These are phyloP conservation scores for Cossypha heuglini DNA, from an alignment of 2,797 vertebrate species.

Conservation along the genomic window DNA sequence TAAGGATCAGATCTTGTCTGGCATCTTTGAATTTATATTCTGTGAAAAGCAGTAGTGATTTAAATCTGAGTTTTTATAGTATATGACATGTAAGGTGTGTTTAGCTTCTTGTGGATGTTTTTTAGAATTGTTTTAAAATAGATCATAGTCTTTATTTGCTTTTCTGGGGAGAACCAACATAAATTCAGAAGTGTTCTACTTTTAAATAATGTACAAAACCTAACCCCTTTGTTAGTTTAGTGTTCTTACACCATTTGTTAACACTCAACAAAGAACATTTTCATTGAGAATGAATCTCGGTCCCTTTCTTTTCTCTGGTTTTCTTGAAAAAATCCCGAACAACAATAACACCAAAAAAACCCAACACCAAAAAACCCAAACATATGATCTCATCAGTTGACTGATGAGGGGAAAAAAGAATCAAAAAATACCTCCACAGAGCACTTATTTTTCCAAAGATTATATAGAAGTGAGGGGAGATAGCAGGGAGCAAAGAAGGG, in stretches of 20 bases:
- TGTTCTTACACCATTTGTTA: background rate
- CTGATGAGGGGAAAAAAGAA: background rate
- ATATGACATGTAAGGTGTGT: background rate
- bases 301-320: background rate
- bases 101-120: background rate
- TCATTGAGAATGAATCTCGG: background rate
- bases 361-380: background rate
- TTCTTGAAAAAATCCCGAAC: background rate
- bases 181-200: background rate
- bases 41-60: background rate
- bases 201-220: background rate
- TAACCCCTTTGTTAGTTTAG: background rate
- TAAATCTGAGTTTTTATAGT: background rate
- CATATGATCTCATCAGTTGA: background rate
- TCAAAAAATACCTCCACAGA: background rate
- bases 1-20: background rate
- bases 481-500: background rate
- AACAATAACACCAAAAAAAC: background rate
- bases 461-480: background rate
- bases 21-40: background rate
- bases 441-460: background rate
- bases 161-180: background rate
- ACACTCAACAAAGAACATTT: background rate
- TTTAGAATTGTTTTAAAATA: background rate
- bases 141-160: background rate